Evolutionary conservation across 2,888 invertebrate species (phyloP).

Genomic region (Morpho achilles): DNA sequence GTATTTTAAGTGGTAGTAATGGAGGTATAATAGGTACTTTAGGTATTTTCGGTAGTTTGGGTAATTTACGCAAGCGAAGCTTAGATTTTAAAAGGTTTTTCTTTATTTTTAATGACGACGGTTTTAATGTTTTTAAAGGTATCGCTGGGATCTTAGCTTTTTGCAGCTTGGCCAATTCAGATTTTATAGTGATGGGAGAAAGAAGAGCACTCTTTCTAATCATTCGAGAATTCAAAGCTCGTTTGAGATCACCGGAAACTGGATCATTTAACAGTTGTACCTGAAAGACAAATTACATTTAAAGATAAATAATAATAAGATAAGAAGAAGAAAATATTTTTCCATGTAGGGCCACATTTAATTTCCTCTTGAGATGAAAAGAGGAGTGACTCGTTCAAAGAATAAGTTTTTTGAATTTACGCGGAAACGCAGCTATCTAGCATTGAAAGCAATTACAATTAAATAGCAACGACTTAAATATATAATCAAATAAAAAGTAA

Average conservation of each 20-base stretch:
- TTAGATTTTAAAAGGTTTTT: constrained; percentile 24
- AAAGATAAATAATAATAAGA: too few relatives aligned
- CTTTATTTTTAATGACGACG: constrained; percentile 32
- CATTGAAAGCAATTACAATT: too few relatives aligned
- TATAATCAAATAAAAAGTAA: too few relatives aligned
- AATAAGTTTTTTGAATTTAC: too few relatives aligned
- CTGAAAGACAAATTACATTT: constrained; percentile 26
- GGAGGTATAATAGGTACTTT: constrained; percentile 18
- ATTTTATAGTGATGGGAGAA: constrained; percentile 44
- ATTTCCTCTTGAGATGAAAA: too few relatives aligned
- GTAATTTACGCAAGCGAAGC: constrained; percentile 17
- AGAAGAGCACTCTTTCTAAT: constrained; percentile 41
- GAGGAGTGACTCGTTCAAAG: too few relatives aligned
- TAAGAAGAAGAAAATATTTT: too few relatives aligned
- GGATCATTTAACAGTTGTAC: constrained; percentile 19
- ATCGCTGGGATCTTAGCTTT: constrained; percentile 15
- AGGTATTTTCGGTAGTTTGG: constrained; percentile 28
- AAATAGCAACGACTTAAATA: too few relatives aligned
- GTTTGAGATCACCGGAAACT: constrained; percentile 45
- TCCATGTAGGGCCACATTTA: too few relatives aligned
- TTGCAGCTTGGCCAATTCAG: constrained; percentile 26
- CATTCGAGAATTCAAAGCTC: constrained; percentile 37
- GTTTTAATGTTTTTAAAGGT: constrained; percentile 17
- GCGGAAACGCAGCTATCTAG: too few relatives aligned
- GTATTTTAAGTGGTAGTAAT: constrained; percentile 23